Conservation (phyloP, 2,888 invertebrate genomes). For the Synanthedon formicaeformis region DNA sequence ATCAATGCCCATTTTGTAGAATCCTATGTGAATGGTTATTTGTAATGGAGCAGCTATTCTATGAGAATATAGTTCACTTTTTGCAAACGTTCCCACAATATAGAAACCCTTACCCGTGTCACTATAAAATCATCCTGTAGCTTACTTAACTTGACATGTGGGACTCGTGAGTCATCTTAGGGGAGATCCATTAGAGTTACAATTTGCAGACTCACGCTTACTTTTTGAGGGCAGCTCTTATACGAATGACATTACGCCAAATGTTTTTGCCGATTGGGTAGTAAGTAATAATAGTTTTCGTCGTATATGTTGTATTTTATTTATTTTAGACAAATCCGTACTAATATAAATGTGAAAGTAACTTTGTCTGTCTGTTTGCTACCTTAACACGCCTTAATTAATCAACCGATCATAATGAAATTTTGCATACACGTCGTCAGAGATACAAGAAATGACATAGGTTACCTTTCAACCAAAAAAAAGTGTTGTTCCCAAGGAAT, state of each 20-base stretch:
- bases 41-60: no score
- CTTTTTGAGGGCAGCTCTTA: conserved; percentile 39
- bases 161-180: conserved; percentile 49
- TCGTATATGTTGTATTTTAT: neutral
- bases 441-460: no score
- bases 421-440: no score
- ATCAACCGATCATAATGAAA: no score
- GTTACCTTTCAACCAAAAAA: no score
- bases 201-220: conserved; percentile 53
- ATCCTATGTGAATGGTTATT: no score
- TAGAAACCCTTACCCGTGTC: conserved; percentile 15
- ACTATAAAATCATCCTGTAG: conserved; percentile 32
- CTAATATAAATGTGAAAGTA: no score
- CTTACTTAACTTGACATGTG: conserved; percentile 45
- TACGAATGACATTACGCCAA: neutral
- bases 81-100: conserved; percentile 22
- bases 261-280: neutral
- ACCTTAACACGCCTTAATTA: no score
- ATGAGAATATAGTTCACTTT: conserved; percentile 3
- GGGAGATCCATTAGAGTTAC: conserved; percentile 54
- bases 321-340: neutral
- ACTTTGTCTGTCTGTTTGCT: no score
- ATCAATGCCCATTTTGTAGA: no score
- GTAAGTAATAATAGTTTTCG: neutral
- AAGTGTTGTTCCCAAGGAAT: no score